Evolutionary conservation across 2,888 invertebrate species (phyloP).

Genomic region (Tetragonula carbonaria): DNA sequence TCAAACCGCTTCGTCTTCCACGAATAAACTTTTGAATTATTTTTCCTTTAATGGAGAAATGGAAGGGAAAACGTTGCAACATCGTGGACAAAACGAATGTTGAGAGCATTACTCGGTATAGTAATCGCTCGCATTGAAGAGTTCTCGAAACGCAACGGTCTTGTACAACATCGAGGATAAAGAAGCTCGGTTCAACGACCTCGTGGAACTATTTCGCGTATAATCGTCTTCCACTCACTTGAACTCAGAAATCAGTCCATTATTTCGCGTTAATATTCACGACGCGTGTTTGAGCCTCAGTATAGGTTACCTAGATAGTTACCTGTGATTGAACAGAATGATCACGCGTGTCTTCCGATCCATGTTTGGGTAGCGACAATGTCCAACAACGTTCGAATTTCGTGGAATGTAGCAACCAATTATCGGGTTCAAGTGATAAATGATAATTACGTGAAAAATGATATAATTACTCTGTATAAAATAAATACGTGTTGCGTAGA

Average conservation of each 20-base stretch:
- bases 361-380: conserved; percentile 13
- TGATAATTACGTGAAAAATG: no score
- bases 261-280: conserved; percentile 37
- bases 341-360: neutral
- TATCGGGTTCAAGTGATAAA: neutral
- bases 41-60: neutral
- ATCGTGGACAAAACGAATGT: neutral
- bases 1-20: neutral
- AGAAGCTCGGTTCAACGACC: conserved; percentile 48
- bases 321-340: conserved; percentile 1
- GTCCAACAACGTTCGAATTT: neutral
- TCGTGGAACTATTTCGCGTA: conserved; percentile 34
- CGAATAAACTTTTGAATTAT: neutral
- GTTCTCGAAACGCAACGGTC: neutral
- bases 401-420: neutral
- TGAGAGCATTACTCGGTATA: neutral
- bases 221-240: neutral
- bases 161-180: conserved; percentile 1
- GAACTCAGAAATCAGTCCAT: conserved; percentile 37
- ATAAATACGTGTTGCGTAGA: no score
- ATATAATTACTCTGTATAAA: no score
- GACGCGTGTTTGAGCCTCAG: conserved; percentile 4
- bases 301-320: conserved; percentile 40
- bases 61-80: neutral
- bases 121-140: neutral